Base-by-base conservation (phyloP, 2,797 vertebrate species). In the Hirundo rustica region DNA sequence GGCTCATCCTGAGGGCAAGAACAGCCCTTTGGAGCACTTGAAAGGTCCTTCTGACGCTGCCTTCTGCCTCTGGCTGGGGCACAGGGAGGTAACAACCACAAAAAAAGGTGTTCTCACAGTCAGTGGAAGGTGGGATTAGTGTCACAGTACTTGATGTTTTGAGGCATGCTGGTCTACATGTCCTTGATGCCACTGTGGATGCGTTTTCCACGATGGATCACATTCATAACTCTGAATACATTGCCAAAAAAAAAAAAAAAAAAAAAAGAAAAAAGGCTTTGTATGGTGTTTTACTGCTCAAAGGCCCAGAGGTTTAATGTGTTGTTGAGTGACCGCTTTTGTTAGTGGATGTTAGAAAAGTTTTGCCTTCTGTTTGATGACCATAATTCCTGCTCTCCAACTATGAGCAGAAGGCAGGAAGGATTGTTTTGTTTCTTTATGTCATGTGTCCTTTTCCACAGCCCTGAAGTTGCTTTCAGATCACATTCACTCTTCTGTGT, bases 141-240 rank as follows among this genome's bases (percentile, higher is more conserved):
- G 50, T 30, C 26, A 9, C 40, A 45, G 17, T 7, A 13, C 53
- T 48, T 45, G 48, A 4, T 68, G 32, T 25, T 51, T 79, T 4
- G 14, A 44, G 54, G 30, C 54, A 25, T 19, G 55, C 51, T 79
- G 54, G 10, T 79, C 78, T 76, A 80, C n/a, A 67, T 42, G 47
- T 20, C 44, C 44, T 11, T 62, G 55, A 16, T 82, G 60, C 21
- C 76, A 30, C 71, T 82, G 65, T 11, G 36, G 72, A 48, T 81
- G 30, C 3, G 3, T 8, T 73, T 64, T 19, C 73, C n/a, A 47
- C 2, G 0, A 9, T 17, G 26, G 7, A 18, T 12, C 26, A 12
- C 38, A n/a, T 23, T 20, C 60, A 23, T 50, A 67, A 45, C 60
- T 45, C 16, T 14, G 51, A 79, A 65, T 65, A 51, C 45, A n/a